Conservation (phyloP, 2,113 vertebrate genomes). For the Poecilia latipinna region DNA sequence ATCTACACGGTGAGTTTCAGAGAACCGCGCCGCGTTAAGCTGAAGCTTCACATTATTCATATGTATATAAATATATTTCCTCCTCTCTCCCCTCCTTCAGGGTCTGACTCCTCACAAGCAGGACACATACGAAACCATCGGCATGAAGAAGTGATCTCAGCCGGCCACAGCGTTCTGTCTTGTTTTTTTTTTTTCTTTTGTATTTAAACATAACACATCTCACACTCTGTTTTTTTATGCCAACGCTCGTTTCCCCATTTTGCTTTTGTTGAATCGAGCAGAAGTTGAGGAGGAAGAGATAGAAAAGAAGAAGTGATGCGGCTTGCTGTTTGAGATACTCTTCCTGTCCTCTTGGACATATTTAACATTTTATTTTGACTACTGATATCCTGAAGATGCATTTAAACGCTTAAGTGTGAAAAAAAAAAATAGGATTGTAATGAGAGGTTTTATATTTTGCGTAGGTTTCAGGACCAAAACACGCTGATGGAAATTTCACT, state of each 20-base stretch:
- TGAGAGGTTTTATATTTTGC: neutral
- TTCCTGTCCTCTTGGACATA: neutral
- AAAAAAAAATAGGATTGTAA: neutral
- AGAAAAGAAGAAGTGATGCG: slow-evolving; percentile 32
- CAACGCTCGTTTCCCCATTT: slow-evolving; percentile 4
- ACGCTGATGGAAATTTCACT: neutral
- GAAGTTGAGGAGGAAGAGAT: slow-evolving; percentile 2
- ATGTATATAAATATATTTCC: neutral
- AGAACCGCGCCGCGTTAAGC: neutral
- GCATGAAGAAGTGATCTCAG: slow-evolving; percentile 55
- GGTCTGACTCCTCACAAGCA: slow-evolving; percentile 62
- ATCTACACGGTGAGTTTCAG: slow-evolving; percentile 61
- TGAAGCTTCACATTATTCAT: neutral
- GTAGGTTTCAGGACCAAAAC: neutral
- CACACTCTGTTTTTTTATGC: neutral
- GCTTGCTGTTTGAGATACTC: neutral
- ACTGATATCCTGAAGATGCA: neutral
- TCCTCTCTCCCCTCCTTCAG: slow-evolving; percentile 43
- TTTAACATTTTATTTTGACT: neutral
- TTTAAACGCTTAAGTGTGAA: neutral
- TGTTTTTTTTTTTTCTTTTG: neutral
- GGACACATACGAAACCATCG: slow-evolving; percentile 78
- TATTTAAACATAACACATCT: slow-evolving; percentile 24
- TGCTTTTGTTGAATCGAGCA: slow-evolving; percentile 5
- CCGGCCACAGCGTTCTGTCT: neutral